Conservation (phyloP, 2,113 vertebrate genomes). For the Nothocercus nigrocapillus region DNA sequence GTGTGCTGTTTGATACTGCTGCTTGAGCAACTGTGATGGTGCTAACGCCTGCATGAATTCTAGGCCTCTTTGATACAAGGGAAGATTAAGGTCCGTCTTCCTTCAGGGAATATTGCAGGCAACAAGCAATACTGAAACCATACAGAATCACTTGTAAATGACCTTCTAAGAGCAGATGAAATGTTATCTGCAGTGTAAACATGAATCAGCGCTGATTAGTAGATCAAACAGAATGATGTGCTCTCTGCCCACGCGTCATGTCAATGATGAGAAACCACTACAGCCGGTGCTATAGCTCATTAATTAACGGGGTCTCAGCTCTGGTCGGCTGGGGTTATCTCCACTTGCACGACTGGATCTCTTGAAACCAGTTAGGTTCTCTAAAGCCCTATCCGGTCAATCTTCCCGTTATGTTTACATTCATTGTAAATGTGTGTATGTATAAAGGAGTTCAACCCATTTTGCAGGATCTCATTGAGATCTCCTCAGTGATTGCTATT, state of each 20-base stretch:
- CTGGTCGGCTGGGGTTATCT: not conserved
- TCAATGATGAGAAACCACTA: not conserved
- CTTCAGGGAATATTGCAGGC: not conserved
- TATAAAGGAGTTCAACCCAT: fast-evolving
- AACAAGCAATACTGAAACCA: not conserved
- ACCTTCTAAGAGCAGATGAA: constrained; percentile 39
- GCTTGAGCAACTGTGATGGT: not conserved
- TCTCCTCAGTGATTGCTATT: not conserved
- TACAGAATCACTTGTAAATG: not conserved
- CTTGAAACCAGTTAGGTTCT: not conserved
- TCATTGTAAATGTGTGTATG: not conserved
- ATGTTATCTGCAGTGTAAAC: not conserved
- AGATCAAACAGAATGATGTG: constrained; percentile 15
- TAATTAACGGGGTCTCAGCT: not conserved
- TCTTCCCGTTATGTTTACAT: not conserved
- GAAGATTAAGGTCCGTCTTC: not conserved
- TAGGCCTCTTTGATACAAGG: not conserved
- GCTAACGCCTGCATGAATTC: not conserved
- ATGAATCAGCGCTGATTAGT: constrained; percentile 42
- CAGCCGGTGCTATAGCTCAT: not conserved
- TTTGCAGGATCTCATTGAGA: not conserved
- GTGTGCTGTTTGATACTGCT: not conserved
- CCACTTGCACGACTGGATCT: not conserved
- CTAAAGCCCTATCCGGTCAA: fast-evolving
- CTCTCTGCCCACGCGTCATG: constrained; percentile 28